Percentiles rank a stretch among this genome's conserved stretches.
These are phyloP conservation scores for Channallabes apus DNA, from an alignment of 2,797 vertebrate species.

Conservation along the genomic window DNA sequence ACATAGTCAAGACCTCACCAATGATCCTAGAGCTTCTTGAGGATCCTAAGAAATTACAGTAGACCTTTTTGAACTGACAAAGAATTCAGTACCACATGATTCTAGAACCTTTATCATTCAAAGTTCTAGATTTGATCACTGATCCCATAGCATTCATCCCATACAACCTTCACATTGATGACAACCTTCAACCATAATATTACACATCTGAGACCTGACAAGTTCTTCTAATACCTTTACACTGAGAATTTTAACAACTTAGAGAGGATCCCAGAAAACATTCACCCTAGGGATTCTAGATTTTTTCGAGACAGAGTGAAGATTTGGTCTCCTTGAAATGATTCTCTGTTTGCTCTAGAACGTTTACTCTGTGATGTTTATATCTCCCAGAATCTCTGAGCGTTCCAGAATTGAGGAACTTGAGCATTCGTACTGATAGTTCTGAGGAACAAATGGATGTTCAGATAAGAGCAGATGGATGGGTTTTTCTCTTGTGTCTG, in stretches of 20 bases:
- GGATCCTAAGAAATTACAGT: neutral
- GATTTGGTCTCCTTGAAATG: neutral
- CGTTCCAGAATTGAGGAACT: neutral
- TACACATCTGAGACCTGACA: neutral
- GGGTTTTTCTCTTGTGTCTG: neutral
- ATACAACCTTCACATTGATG: neutral
- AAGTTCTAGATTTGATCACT: neutral
- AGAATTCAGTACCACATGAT: neutral
- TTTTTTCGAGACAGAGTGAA: neutral
- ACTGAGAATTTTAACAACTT: neutral
- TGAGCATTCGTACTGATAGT: neutral
- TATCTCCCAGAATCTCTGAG: too few species aligned
- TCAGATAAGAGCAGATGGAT: slow-evolving; percentile 9
- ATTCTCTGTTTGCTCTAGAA: neutral
- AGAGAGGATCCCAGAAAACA: neutral
- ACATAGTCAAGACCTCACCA: neutral
- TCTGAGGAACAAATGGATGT: neutral
- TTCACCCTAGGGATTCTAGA: neutral
- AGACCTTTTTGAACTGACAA: neutral
- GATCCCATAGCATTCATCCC: neutral
- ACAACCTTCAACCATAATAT: neutral
- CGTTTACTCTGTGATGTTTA: neutral
- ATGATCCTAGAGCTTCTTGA: neutral
- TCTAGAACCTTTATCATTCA: neutral
- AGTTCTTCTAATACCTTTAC: neutral